A percentile compares a stretch with the other conserved stretches of the same genome.
Conservation (phyloP, 2,888 invertebrate genomes). For the Xestoiulus laeticollis region DNA sequence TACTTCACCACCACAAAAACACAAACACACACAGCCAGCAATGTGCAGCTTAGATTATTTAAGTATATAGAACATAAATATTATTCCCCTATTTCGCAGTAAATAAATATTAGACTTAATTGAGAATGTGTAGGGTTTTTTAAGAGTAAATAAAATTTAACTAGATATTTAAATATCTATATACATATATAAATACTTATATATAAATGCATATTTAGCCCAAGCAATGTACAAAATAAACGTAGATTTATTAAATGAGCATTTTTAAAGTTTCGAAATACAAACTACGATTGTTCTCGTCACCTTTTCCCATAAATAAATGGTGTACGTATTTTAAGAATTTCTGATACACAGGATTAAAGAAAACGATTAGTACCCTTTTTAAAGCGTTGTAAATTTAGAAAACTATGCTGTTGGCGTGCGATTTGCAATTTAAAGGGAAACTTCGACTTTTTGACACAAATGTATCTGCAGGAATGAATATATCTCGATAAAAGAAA, state of each 20-base stretch:
- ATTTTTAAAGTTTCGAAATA: background rate
- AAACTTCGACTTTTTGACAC: background rate
- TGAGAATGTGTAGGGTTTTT: background rate
- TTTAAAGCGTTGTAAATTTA: conserved; percentile 9
- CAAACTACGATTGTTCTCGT: conserved; percentile 21
- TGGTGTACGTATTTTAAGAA: conserved; percentile 9
- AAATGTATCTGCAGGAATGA: background rate
- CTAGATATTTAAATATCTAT: background rate
- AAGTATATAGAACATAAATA: background rate
- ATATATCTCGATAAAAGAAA: background rate
- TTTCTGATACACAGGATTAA: background rate
- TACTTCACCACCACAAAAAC: background rate
- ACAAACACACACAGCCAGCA: conserved; percentile 13
- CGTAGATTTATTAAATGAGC: conserved; percentile 24
- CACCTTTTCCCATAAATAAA: conserved; percentile 10
- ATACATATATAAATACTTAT: background rate
- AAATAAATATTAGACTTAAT: background rate
- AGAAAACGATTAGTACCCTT: background rate
- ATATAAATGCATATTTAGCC: conserved; percentile 10
- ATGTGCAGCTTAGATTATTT: conserved; percentile 29
- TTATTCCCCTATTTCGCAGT: background rate
- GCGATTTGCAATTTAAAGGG: background rate
- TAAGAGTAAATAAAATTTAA: background rate
- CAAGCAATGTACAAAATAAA: conserved; percentile 43
- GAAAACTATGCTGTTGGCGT: background rate